Evolutionary conservation across 2,888 invertebrate species (phyloP), one percentile per base, ranked within the genome.

Genomic region (Thymelicus lineola): DNA sequence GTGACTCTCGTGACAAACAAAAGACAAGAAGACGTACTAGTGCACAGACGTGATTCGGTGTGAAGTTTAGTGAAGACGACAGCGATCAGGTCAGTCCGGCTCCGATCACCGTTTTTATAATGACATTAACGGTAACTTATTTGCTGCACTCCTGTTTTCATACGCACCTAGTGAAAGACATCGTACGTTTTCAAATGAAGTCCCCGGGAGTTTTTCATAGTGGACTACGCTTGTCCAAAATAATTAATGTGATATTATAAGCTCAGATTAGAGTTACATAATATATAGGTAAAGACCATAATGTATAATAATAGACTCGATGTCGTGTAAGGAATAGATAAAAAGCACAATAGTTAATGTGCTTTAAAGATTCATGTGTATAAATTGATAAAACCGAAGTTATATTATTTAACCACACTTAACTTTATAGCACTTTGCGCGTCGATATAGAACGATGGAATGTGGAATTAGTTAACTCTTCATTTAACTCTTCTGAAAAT

Each of bases 211-310:
- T 57, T 48, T 62, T 68, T 62, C 57, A 57, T 66, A 63, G 67
- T 80, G 90, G 90, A 82, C 86, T 75, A 67, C 71, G 74, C 71
- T 76, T 77, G 81, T 89, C 87, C 88, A 81, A 82, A 84, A 87
- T 87, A 73, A 76, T 75, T 77, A 69, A 90, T 93, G 93, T 93
- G 93, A 93, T 93, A 93, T 91, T 91, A 87, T 90, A 88, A 88
- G 86, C 87, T 86, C 89, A 89, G 89, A 85, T 82, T 87, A 79
- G 80, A 71, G 17, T 71, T 71, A 74, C 71, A 72, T 78, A 76
- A 71, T 61, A 82, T 84, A 79, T 50, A 50, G 48, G 48, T 86
- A 86, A 84, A 82, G 80, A 81, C 75, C 55, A 28, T 77, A 77
- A 77, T 87, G 86, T 90, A 89, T 86, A 86, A 88, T 84, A 81